These are phyloP conservation scores for Tursiops truncatus DNA, from an alignment of 2,113 vertebrate species.

Conservation along the genomic window DNA sequence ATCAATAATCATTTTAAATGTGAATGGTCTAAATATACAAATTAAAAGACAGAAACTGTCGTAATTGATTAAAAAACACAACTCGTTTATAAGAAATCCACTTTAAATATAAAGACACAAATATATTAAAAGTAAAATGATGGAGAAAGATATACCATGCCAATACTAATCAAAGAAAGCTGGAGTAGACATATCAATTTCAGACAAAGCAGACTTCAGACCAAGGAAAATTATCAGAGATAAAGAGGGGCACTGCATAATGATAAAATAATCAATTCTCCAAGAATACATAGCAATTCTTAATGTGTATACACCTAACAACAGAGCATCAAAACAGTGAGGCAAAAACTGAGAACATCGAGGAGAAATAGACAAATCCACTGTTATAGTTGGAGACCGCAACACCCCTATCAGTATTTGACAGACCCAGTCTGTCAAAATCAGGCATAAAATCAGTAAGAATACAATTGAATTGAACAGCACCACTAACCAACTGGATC, in stretches of 20 bases:
- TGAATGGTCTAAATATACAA: too few relatives aligned
- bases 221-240: background rate
- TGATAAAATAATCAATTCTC: background rate
- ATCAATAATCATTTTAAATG: too few relatives aligned
- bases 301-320: background rate
- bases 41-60: too few relatives aligned
- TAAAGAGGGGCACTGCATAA: background rate
- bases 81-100: background rate
- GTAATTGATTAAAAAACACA: background rate
- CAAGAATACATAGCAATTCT: too few relatives aligned
- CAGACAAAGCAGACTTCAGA: background rate
- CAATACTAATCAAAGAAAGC: background rate
- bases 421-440: background rate
- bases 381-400: background rate
- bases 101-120: background rate
- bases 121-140: background rate
- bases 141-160: background rate
- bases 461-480: background rate
- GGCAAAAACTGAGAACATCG: background rate
- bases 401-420: background rate
- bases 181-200: background rate
- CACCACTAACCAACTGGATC: background rate
- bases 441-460: background rate
- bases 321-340: background rate
- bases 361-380: background rate